phyloP scores from a whole-genome alignment of 2,888 invertebrate genomes.

The Dugesia japonica region DNA sequence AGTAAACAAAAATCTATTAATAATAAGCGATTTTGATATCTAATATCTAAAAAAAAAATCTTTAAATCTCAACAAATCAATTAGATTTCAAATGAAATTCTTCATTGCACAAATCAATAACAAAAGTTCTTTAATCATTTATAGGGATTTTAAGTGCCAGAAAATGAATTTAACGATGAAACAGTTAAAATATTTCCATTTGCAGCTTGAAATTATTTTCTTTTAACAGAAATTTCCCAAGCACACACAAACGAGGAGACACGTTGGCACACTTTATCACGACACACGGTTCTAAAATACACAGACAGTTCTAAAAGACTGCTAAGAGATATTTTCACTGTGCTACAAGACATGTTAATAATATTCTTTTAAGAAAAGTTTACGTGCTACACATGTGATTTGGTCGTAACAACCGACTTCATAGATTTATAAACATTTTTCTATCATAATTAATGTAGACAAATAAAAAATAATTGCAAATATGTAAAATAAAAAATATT shows the following conservation, averaged over 20 bases:
- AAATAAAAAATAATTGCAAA: too few species aligned
- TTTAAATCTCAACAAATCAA: too few species aligned
- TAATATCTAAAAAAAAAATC: too few species aligned
- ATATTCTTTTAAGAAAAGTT: background rate
- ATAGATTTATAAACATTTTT: background rate
- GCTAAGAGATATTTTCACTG: background rate
- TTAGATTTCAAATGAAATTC: too few species aligned
- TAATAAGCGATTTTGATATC: too few species aligned
- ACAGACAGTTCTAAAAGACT: too few species aligned
- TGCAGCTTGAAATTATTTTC: background rate
- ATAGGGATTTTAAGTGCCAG: background rate
- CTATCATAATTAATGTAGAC: background rate
- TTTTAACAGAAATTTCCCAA: background rate
- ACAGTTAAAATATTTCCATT: background rate
- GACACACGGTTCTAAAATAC: too few species aligned
- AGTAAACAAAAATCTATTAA: too few species aligned
- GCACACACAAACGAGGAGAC: background rate
- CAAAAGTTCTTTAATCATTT: background rate
- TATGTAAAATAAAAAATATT: background rate
- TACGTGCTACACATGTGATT: background rate
- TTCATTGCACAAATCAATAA: background rate
- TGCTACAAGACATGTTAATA: background rate
- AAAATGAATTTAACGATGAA: background rate
- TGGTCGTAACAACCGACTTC: background rate
- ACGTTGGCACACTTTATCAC: background rate